phyloP scores from a whole-genome alignment of 2,888 invertebrate species.

The Rhodophaea formosa region DNA sequence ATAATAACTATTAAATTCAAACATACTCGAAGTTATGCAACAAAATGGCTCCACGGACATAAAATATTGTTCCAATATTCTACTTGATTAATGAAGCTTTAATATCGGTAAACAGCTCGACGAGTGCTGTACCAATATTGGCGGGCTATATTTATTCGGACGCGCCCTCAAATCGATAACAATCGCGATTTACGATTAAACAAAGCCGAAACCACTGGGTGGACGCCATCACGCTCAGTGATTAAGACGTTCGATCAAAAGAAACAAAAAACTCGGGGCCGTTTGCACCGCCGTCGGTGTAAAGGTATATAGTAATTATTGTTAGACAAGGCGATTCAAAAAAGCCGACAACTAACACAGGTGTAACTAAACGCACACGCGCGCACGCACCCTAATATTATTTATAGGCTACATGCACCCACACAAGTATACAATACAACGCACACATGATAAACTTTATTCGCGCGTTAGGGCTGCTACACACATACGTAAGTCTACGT shows the following conservation, averaged over 20 bases:
- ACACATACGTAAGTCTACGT: constrained; percentile 55
- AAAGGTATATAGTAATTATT: constrained; percentile 79
- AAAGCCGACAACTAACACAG: constrained; percentile 67
- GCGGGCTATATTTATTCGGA: constrained; percentile 38
- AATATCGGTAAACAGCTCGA: constrained; percentile 34
- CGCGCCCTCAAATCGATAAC: constrained; percentile 39
- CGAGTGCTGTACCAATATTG: constrained; percentile 54
- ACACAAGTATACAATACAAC: constrained; percentile 29
- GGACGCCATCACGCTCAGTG: constrained; percentile 41
- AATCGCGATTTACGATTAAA: constrained; percentile 46
- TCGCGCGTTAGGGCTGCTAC: constrained; percentile 51
- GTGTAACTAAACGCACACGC: constrained; percentile 28
- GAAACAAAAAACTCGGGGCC: constrained; percentile 29
- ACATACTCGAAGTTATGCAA: not conserved
- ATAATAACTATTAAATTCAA: not conserved
- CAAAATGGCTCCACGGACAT: constrained; percentile 4
- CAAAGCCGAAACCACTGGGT: constrained; percentile 34
- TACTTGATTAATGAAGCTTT: constrained; percentile 28
- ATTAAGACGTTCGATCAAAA: constrained; percentile 49
- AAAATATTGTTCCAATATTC: constrained; percentile 16
- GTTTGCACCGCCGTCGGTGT: constrained; percentile 58
- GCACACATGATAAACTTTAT: constrained; percentile 46
- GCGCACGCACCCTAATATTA: constrained; percentile 27
- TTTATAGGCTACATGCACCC: constrained; percentile 31
- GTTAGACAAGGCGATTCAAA: constrained; percentile 68